Base-by-base conservation (phyloP, 1,140 invertebrate genomes). In the Caerostris extrusa region DNA sequence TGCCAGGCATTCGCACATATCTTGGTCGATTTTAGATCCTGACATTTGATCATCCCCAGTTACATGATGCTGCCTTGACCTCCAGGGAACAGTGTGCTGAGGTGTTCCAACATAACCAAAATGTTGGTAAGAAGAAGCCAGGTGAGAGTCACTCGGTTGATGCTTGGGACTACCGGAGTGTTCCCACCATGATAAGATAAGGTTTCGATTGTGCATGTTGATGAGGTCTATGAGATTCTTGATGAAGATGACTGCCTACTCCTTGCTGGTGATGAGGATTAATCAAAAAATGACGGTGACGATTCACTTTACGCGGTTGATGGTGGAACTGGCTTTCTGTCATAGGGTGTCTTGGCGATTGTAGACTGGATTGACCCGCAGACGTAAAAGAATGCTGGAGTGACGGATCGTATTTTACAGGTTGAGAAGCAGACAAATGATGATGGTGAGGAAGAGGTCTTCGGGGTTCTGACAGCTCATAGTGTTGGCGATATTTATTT, bases 101-200 rank as follows among this genome's bases (percentile, higher is more conserved):
- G 83, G 83, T 19, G 58, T n/a, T 4, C n/a, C 57, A 12, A 17
- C 19, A 58, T 85, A 85, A n/a, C 83, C 83, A 60, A 58, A 85
- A 19, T 85, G 83, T 8, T 85, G 83, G 12, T 19, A 57, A 85
- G 83, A 58, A 3, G 83, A 57, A 2, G 83, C 56, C 56, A 17
- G 83, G 12, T 57, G 17, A 3, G 56, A 85, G 7, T 85, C 83
- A 14, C 7, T 34, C 14, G 55, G n/a, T 34, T 85, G 83, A 60
- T 85, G 83, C 8, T 77, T 8, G 53, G 34, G 10, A 12, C 10
- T 12, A 5, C 34, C 53, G 1, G 71, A 77, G 8, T 57, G 55
- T 60, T 85, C 8, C 83, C 83, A 85, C 83, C 83, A 85, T 3
- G 83, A n/a, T n/a, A n/a, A n/a, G 83, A 34, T 85, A 85, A 12